A percentile compares a stretch with the other conserved stretches of the same genome.
Evolutionary conservation across 2,113 vertebrate genomes (phyloP).

Genomic region (Callipepla californica): DNA sequence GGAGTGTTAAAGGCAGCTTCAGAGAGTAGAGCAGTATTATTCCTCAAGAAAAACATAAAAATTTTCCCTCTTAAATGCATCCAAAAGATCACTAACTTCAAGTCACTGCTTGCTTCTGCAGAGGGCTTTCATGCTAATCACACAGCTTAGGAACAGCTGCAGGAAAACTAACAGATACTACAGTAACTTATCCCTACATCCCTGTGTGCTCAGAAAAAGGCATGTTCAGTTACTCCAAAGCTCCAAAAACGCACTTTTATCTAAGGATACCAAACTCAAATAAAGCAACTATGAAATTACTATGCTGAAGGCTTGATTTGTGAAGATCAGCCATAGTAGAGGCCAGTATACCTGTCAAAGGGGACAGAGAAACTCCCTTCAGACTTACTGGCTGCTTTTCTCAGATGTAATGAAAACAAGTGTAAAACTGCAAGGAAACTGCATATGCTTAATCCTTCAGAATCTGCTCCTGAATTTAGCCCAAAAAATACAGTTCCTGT

Average conservation of each 20-base stretch:
- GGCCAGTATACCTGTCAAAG: background rate
- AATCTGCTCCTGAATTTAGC: background rate
- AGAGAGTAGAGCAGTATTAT: constrained; percentile 52
- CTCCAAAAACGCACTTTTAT: background rate
- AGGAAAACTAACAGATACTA: constrained; percentile 21
- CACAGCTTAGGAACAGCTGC: constrained; percentile 64
- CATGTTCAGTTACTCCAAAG: constrained; percentile 14
- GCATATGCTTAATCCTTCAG: background rate
- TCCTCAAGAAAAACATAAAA: constrained; percentile 52
- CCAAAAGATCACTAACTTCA: constrained; percentile 66
- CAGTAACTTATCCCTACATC: background rate
- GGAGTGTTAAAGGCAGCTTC: constrained; percentile 37
- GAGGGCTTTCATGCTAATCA: constrained; percentile 49
- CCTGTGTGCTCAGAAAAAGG: background rate
- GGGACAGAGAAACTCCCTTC: background rate
- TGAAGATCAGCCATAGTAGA: background rate
- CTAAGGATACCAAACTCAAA: background rate
- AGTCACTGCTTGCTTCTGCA: constrained; percentile 65
- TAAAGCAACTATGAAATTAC: constrained; percentile 14
- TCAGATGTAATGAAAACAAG: background rate
- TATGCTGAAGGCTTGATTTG: background rate
- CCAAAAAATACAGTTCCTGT: background rate
- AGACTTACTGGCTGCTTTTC: background rate
- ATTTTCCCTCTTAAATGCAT: constrained; percentile 48
- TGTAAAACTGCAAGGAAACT: background rate